Percentiles rank a stretch among this genome's conserved stretches.
Evolutionary conservation across 1,140 invertebrate species (phyloP).

Genomic region (Monochamus saltuarius): DNA sequence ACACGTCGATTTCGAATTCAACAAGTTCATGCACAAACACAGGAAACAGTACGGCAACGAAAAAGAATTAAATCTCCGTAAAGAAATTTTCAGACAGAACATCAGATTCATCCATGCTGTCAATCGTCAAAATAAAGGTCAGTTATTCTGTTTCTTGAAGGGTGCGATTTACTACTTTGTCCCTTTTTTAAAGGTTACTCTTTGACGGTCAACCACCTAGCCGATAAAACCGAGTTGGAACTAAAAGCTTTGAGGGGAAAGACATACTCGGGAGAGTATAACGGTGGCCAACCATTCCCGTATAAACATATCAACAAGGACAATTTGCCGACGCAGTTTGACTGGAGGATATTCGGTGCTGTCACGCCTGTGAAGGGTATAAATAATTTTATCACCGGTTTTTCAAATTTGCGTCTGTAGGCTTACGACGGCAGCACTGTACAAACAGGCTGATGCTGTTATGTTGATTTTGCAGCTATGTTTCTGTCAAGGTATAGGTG

Average conservation of each 20-base stretch:
- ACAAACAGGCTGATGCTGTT: too few relatives aligned
- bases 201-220: conserved; percentile 84
- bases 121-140: conserved; percentile 43
- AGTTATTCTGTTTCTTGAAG: neutral
- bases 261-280: conserved; percentile 65
- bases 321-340: conserved; percentile 68
- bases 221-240: conserved; percentile 79
- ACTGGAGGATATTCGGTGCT: conserved; percentile 91
- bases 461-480: too few relatives aligned
- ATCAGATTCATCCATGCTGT: conserved; percentile 61
- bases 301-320: conserved; percentile 54
- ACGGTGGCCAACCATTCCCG: conserved; percentile 78
- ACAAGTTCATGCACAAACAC: conserved; percentile 75
- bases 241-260: conserved; percentile 78
- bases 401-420: neutral
- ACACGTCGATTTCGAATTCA: conserved; percentile 79
- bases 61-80: conserved; percentile 69
- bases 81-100: conserved; percentile 87
- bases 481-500: too few relatives aligned
- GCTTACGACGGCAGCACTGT: too few relatives aligned
- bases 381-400: conserved; percentile 3
- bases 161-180: conserved; percentile 1
- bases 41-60: conserved; percentile 66
- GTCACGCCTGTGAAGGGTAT: conserved; percentile 91
- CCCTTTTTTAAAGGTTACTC: conserved; percentile 69